phyloP scores from a whole-genome alignment of 2,888 invertebrate species.

The Lasioglossum oenotherae region DNA sequence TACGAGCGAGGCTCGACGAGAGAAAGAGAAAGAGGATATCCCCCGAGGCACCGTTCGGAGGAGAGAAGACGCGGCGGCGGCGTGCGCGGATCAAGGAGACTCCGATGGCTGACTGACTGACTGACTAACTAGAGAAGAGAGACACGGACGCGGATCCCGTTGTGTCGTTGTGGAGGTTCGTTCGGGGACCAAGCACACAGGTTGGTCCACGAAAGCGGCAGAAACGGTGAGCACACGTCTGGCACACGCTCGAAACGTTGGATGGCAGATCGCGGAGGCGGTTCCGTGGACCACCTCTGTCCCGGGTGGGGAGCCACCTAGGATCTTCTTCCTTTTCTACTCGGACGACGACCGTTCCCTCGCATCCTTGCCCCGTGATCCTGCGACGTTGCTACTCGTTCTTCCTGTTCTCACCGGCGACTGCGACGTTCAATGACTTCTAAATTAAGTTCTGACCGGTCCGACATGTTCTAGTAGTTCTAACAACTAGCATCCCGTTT shows the following conservation, averaged over 20 bases:
- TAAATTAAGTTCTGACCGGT: background rate
- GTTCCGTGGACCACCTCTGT: conserved; percentile 81
- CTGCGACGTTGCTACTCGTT: background rate
- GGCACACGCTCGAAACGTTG: conserved; percentile 72
- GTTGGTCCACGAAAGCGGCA: conserved; percentile 73
- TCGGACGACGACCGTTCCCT: conserved; percentile 27
- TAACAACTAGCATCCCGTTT: background rate
- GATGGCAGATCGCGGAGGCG: conserved; percentile 81
- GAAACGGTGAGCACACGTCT: conserved; percentile 71
- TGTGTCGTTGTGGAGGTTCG: conserved; percentile 49
- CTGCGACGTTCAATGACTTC: background rate
- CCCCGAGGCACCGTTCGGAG: conserved; percentile 35
- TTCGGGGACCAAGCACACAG: conserved; percentile 67
- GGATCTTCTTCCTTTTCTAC: conserved; percentile 72
- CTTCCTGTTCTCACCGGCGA: background rate
- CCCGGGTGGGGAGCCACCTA: conserved; percentile 73
- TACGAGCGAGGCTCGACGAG: background rate
- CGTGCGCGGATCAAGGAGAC: conserved; percentile 69
- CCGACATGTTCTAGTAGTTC: background rate
- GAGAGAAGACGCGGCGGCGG: conserved; percentile 50
- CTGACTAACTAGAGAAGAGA: conserved; percentile 71
- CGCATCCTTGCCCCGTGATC: conserved; percentile 26
- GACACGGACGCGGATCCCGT: conserved; percentile 58
- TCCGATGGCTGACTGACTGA: conserved; percentile 74
- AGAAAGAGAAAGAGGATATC: background rate